Evolutionary conservation across 2,888 invertebrate species (phyloP), one percentile per base, ranked within the genome.

Genomic region (Tiliacea citrago): DNA sequence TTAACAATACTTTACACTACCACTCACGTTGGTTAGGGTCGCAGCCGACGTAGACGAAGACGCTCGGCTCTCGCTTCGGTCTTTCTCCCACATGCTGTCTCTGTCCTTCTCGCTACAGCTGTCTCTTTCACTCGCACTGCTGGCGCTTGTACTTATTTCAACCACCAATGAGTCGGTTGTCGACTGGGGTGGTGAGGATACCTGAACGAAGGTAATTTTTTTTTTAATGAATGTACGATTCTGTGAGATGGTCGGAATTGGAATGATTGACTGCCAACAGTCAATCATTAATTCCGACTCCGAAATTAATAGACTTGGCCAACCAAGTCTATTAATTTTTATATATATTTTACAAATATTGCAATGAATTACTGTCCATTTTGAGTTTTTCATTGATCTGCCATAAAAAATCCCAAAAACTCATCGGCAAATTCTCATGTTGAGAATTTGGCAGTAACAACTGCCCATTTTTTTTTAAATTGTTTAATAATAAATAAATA

Each of bases 1-100:
- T 65, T 2, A 66, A 10, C 35, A n/a, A n/a, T 29, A 24, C 21
- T 5, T 45, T 62, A 60, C 62, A 73, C 76, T 80, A 85, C 83
- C 85, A 96, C 97, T 97, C 94, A 97, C 97, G 94, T 97, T 97
- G 75, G 97, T 97, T 80, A 97, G 93, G 45, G 97, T 97, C 62
- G 96, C 96, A 77, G 97, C 97, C 67, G 97, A 97, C 78, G 95
- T 96, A 75, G 97, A 96, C 60, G 97, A 95, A 16, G 95, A 95
- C 1, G 94, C 95, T 81, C 95, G 90, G 84, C 95, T 96, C 45
- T 90, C 93, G 82, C 96, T 94, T 80, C 97, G 91, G 62, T 95
- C 95, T 84, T 94, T 95, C 51, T 96, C 95, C 94, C 95, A 95
- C 88, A 91, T 84, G 85, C 96, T 96, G 85, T 96, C 94, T 68